Percentiles rank a stretch among this genome's conserved stretches.
Conservation (phyloP, 2,113 vertebrate species). For the Axis porcinus region DNA sequence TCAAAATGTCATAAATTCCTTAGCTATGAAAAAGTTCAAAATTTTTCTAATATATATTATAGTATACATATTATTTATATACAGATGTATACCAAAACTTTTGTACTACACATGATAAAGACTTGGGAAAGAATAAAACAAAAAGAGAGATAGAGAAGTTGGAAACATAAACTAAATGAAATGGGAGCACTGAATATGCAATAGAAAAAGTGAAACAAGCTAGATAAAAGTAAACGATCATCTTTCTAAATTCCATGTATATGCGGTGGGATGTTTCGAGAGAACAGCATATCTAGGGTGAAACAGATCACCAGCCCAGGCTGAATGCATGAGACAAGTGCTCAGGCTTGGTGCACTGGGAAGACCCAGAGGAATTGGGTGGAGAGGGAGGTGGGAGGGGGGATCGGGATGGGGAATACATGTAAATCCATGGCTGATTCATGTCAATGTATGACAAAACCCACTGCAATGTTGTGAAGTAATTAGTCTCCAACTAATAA, state of each 20-base stretch:
- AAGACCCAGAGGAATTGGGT: too few relatives aligned
- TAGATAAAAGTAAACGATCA: not conserved
- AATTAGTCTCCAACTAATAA: too few relatives aligned
- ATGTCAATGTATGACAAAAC: too few relatives aligned
- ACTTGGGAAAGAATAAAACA: not conserved
- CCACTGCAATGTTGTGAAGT: too few relatives aligned
- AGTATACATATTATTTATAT: not conserved
- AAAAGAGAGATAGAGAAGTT: not conserved
- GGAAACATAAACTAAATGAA: not conserved
- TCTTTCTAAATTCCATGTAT: not conserved
- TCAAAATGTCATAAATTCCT: not conserved
- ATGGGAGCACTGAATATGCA: not conserved
- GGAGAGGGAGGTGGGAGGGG: too few relatives aligned
- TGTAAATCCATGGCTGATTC: too few relatives aligned
- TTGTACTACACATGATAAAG: not conserved
- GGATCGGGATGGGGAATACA: too few relatives aligned
- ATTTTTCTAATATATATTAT: not conserved
- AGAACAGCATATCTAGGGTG: too few relatives aligned
- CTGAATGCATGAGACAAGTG: too few relatives aligned
- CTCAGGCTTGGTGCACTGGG: too few relatives aligned
- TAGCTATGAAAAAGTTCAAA: not conserved
- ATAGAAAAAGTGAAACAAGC: not conserved
- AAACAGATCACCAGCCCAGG: too few relatives aligned
- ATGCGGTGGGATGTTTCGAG: too few relatives aligned
- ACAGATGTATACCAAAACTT: not conserved